Evolutionary conservation across 2,113 vertebrate species (phyloP).

Genomic region (Diglossa brunneiventris): DNA sequence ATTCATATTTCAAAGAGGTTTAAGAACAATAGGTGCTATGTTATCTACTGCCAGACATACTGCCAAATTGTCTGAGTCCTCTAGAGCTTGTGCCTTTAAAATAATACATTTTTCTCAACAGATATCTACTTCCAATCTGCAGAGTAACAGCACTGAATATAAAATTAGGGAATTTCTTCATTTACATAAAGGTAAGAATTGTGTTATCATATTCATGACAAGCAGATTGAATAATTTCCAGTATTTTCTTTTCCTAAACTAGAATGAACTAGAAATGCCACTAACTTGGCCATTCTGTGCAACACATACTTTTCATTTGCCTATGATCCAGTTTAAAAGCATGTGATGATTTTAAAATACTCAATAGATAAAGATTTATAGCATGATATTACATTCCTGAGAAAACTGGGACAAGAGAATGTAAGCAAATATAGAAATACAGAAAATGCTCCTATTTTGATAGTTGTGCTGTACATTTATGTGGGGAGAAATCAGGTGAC

Average conservation of each 20-base stretch:
- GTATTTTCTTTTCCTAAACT: background rate
- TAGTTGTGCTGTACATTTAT: background rate
- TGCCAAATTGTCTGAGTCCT: background rate
- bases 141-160: background rate
- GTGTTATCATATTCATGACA: background rate
- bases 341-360: background rate
- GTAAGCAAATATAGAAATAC: background rate
- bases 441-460: background rate
- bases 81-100: background rate
- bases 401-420: background rate
- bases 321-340: background rate
- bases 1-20: conserved; percentile 20
- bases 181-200: background rate
- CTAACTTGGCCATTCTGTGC: background rate
- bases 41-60: background rate
- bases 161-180: background rate
- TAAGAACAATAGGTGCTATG: background rate
- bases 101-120: background rate
- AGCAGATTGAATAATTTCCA: background rate
- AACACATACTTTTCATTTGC: background rate
- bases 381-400: background rate
- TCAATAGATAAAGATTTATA: background rate
- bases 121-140: background rate
- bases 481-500: background rate
- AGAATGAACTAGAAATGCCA: background rate